Evolutionary conservation across 2,797 vertebrate species (phyloP), one percentile per base, ranked within the genome.

Genomic region (Mormyrus hasselquistii): DNA sequence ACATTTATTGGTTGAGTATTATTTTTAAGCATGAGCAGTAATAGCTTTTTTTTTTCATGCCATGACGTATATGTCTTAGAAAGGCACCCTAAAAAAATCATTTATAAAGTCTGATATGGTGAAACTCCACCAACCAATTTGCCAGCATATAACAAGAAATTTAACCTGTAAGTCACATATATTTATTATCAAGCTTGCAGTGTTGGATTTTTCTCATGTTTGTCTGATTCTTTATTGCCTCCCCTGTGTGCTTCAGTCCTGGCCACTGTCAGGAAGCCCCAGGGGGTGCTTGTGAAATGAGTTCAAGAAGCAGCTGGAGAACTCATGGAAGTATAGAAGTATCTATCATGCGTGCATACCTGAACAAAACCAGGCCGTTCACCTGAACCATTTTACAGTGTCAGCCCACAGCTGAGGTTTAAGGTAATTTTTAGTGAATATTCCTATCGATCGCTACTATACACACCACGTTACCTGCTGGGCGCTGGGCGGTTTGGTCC

Each of bases 281-380:
- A 44, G 85, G 52, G n/a, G 87, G n/a, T 65, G 41, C 19, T 87
- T n/a, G n/a, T 88, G 59, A 88, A 44, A 89, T 57, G 84, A 73
- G 65, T 50, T 79, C 85, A 25, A 87, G 89, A 38, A 87, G n/a
- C 59, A 53, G 73, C 9, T 12, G 12, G 50, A n/a, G 65, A 87
- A 41, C 49, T 16, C 22, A 4, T 22, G 38, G 34, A 79, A 65
- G 65, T 89, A 87, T 52, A 9, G 57, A 55, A 44, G 55, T 19
- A 73, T 89, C 52, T 86, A 41, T 53, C 57, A 47, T 62, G 6
- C n/a, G 25, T 34, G 22, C 29, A 88, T 85, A 52, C 2, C 47
- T 85, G 49, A 52, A 50, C 83, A 25, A 86, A 86, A 87, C 57
- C 44, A 82, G 41, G 10, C 3, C 85, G 47, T 14, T 50, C 19